Evolutionary conservation across 1,140 invertebrate genomes (phyloP), one percentile per base, ranked within the genome.

Genomic region (Zaprionus africanus): DNA sequence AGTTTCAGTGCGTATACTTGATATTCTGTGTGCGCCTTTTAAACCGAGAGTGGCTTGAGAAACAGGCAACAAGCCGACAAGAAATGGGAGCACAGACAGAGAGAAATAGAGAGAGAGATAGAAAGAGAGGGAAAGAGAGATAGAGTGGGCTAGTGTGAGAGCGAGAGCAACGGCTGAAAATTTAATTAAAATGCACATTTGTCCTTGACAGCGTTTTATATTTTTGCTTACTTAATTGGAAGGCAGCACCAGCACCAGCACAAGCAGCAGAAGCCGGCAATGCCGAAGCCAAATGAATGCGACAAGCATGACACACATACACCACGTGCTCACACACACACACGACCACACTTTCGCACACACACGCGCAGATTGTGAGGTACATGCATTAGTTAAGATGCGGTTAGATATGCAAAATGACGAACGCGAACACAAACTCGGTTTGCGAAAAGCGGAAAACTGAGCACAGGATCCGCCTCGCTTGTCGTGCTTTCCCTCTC

Each of bases 111-210:
- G 12, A 26, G 31, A 26, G 5, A 51, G 31, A 12, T 9, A 49
- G 51, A n/a, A 15, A 49, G 56, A 22, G 54, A 71, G 28, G 24
- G 53, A 15, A 57, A 26, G 15, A 57, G 59, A 36, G 58, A 7
- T 5, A 26, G 1, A 22, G 22, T 22, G 22, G 22, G 22, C 22
- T 22, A 1, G 22, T 51, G 38, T 57, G 49, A 31, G 43, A 41
- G 49, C 61, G 61, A 62, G 59, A 54, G 22, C 15, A 46, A 63
- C 54, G 79, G 59, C 65, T 81, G 78, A 72, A 90, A 90, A 90
- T 90, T 90, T 90, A 90, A 90, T 90, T 90, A 90, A 90, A 90
- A 90, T 90, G 79, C 85, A 85, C 85, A 90, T 90, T 90, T 82
- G 73, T 90, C 85, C 85, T 90, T 90, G 85, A 82, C 85, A 90